Conservation (phyloP, 2,888 invertebrate species). For the Marasmarcha lunaedactyla region DNA sequence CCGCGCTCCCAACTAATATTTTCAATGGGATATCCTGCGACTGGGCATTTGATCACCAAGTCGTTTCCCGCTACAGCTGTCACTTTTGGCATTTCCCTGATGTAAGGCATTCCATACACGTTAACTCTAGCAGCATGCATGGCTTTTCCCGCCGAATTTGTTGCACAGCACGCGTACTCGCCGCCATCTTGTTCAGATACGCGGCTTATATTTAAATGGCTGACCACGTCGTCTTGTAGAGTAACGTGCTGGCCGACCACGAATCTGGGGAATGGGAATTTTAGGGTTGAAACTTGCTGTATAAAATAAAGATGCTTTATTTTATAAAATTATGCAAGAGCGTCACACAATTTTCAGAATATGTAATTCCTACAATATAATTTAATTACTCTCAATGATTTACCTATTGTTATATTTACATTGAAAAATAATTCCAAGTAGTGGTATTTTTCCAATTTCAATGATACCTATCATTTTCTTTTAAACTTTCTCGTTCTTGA, state of each 20-base stretch:
- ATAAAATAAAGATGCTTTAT: too few relatives aligned
- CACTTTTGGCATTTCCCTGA: constrained; percentile 89
- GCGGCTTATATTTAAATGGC: constrained; percentile 90
- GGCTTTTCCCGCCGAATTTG: constrained; percentile 84
- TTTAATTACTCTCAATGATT: too few relatives aligned
- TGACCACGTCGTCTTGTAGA: constrained; percentile 91
- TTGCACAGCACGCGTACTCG: constrained; percentile 87
- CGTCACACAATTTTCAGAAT: too few relatives aligned
- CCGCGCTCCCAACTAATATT: constrained; percentile 92
- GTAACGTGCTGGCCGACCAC: constrained; percentile 93
- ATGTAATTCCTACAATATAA: too few relatives aligned
- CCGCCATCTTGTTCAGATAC: constrained; percentile 92
- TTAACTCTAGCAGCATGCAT: constrained; percentile 88
- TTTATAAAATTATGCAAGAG: too few relatives aligned
- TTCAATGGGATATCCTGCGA: constrained; percentile 90
- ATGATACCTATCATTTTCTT: too few relatives aligned
- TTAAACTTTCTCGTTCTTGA: too few relatives aligned
- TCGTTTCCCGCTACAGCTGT: constrained; percentile 88
- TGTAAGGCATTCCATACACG: constrained; percentile 88
- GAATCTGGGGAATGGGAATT: constrained; percentile 68
- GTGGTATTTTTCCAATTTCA: too few relatives aligned
- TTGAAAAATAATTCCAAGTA: too few relatives aligned
- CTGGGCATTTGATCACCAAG: constrained; percentile 88
- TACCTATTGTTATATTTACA: too few relatives aligned
- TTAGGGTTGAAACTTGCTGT: not conserved